Evolutionary conservation across 2,888 invertebrate species (phyloP).

Genomic region (Temnothorax unifasciatus): DNA sequence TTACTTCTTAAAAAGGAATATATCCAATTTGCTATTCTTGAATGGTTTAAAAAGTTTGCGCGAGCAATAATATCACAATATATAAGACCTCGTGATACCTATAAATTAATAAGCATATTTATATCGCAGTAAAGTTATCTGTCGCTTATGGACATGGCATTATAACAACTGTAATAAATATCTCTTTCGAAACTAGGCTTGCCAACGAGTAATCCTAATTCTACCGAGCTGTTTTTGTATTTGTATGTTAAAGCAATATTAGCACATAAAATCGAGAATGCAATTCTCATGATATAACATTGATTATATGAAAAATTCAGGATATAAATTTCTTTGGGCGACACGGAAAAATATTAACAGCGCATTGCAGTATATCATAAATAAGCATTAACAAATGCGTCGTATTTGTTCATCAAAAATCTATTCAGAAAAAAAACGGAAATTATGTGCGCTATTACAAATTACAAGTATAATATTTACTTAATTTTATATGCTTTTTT

Average conservation of each 20-base stretch:
- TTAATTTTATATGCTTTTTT: background rate
- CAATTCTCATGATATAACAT: conserved; percentile 30
- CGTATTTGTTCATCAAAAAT: background rate
- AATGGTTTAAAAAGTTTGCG: background rate
- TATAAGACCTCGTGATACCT: background rate
- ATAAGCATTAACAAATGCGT: background rate
- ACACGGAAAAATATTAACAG: background rate
- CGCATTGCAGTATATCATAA: background rate
- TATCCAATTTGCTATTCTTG: background rate
- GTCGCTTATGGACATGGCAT: background rate
- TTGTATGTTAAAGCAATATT: background rate
- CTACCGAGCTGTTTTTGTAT: background rate
- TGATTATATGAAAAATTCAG: background rate
- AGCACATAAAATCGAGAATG: conserved; percentile 52
- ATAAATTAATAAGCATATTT: conserved; percentile 52
- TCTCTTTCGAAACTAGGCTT: conserved; percentile 1
- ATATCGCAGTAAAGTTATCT: conserved; percentile 20
- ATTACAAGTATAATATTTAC: too few species aligned
- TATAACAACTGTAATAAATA: conserved; percentile 4
- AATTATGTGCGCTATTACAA: background rate
- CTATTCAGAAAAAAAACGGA: background rate
- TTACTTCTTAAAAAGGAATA: background rate
- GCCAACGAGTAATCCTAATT: conserved; percentile 36
- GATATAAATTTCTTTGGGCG: conserved; percentile 9
- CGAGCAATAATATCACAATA: background rate